Percentiles rank a stretch among this genome's conserved stretches.
These are phyloP conservation scores for silkworm (Bombyx mori) DNA, from an alignment of 1,140 invertebrate genomes.

Conservation along the genomic window ASM3026992v2 NC_085133.1:6519501-6520000, in stretches of 20 bases:
- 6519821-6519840: conserved; percentile 31
- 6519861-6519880: conserved; percentile 43
- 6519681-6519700: conserved; percentile 4
- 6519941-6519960: conserved; percentile 41
- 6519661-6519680: conserved; percentile 17
- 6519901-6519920: conserved; percentile 41
- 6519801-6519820: conserved; percentile 10
- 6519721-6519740: too few species aligned
- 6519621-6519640: conserved; percentile 11
- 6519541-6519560: conserved; percentile 30
- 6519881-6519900: conserved; percentile 50
- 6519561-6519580: conserved; percentile 23
- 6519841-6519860: conserved; percentile 41
- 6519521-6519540: conserved; percentile 35
- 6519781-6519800: background rate
- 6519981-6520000: conserved; percentile 41
- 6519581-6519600: too few species aligned
- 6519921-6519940: conserved; percentile 30
- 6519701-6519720: too few species aligned
- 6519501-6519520: conserved; percentile 60
- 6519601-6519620: conserved; percentile 17
- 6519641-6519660: conserved; percentile 15
- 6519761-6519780: too few species aligned
- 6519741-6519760: too few species aligned
- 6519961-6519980: conserved; percentile 34